Conservation (phyloP, 2,797 vertebrate genomes). For the Cercopithecus petaurista region DNA sequence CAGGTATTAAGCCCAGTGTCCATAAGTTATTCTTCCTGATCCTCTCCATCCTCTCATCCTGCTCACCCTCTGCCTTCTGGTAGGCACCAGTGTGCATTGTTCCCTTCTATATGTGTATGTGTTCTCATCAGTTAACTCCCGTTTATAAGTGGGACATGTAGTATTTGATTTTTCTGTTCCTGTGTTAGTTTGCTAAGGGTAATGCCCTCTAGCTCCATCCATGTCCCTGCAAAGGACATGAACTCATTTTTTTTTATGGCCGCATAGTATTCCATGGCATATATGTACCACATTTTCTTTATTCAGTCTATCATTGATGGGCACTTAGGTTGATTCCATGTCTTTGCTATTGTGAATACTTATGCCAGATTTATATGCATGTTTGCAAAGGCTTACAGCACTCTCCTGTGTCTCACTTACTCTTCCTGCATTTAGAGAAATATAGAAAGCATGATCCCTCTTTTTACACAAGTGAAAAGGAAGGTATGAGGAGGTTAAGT, state of each 20-base stretch:
- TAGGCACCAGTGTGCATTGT: neutral
- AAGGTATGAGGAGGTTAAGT: neutral
- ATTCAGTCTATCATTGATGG: neutral
- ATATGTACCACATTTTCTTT: neutral
- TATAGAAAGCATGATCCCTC: neutral
- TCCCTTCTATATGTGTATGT: neutral
- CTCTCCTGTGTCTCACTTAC: neutral
- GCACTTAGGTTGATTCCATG: neutral
- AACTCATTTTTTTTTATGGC: neutral
- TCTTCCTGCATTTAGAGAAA: neutral
- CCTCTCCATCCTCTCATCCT: neutral
- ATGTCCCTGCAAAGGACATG: neutral
- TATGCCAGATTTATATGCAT: neutral
- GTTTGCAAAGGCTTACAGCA: neutral
- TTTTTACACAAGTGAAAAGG: neutral
- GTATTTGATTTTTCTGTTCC: neutral
- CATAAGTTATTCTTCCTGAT: neutral
- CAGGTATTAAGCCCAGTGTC: neutral
- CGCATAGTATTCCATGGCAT: neutral
- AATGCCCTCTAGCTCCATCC: neutral
- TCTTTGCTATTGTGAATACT: neutral
- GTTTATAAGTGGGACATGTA: neutral
- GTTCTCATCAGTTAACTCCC: neutral
- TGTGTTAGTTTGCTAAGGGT: neutral
- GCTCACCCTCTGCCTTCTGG: neutral